Evolutionary conservation across 2,113 vertebrate genomes (phyloP), one percentile per base, ranked within the genome.

Genomic region (Anoplopoma fimbria): DNA sequence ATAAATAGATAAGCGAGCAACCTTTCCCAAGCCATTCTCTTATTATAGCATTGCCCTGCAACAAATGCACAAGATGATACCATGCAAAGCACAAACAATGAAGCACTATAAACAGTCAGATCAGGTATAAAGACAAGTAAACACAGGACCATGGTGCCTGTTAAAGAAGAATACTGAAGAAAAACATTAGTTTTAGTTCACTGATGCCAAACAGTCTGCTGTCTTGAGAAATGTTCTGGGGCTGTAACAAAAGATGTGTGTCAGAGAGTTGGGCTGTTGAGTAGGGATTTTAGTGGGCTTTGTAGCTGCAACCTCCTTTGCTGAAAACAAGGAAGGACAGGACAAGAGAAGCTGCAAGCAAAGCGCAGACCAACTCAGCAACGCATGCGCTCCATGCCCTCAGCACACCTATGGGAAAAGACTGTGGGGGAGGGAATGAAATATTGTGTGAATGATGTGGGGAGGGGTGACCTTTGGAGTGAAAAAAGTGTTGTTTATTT

Each of bases 341-440:
- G 72, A 87, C 77, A 83, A 87, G 76, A 90, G 78, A 90, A 92
- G 93, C 94, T 92, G 89, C 94, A 95, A 94, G 93, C 94, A 92
- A 94, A 94, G 92, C 90, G 68, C 89, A 93, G 92, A 90, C 85
- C 67, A 91, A 87, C 78, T 89, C 92, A 86, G 90, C 87, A 77
- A 79, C 86, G 92, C 94, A 95, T 95, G 94, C 94, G 89, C 93
- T 93, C 93, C 93, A 95, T 95, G 95, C 94, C 93, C 82, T 92
- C 80, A 94, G 91, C 81, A 93, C 88, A 93, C 91, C 95, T 95
- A 94, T 38, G 78, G 82, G 91, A 73, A 93, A 75, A 89, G 80
- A 83, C 38, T 57, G 38, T 57, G 27, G 45, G 47, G 64, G 70
- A 38, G 58, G 81, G 75, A 79, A 64, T 77, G 82, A 77, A 71